A percentile compares a stretch with the other conserved stretches of the same genome.
Evolutionary conservation across 2,888 invertebrate species (phyloP).

Genomic region (Eupithecia exiguata): DNA sequence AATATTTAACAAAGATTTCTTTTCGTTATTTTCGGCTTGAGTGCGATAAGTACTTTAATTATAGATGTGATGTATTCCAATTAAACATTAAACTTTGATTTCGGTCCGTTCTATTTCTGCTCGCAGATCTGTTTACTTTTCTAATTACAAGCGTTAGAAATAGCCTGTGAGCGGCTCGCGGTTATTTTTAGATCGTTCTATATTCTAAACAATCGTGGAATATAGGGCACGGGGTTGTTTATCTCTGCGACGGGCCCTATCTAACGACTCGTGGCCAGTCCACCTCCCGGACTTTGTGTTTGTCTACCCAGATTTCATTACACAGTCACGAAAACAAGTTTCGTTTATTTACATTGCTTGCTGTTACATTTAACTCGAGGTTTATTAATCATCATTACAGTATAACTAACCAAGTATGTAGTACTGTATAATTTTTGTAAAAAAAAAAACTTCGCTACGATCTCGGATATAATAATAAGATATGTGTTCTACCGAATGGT

Average conservation of each 20-base stretch:
- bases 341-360: constrained; percentile 6
- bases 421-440: not conserved
- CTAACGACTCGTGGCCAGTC: constrained; percentile 15
- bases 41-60: constrained; percentile 3
- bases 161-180: constrained; percentile 68
- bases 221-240: constrained; percentile 69
- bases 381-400: not conserved
- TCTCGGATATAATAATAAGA: too few species aligned
- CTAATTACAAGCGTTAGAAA: constrained; percentile 70
- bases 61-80: constrained; percentile 22
- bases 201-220: constrained; percentile 71
- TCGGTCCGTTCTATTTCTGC: constrained; percentile 63
- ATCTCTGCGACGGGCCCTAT: constrained; percentile 45
- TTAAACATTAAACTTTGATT: constrained; percentile 44
- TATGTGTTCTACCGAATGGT: not conserved
- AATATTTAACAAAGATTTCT: constrained; percentile 2
- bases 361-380: not conserved
- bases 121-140: constrained; percentile 68
- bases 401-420: not conserved
- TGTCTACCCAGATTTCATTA: constrained; percentile 17
- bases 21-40: constrained; percentile 3
- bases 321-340: constrained; percentile 13
- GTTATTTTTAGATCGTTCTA: constrained; percentile 75
- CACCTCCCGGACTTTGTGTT: not conserved
- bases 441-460: not conserved